A percentile compares a stretch with the other conserved stretches of the same genome.
Evolutionary conservation across 1,140 invertebrate genomes (phyloP).

Genomic region (Thrips palmi): DNA sequence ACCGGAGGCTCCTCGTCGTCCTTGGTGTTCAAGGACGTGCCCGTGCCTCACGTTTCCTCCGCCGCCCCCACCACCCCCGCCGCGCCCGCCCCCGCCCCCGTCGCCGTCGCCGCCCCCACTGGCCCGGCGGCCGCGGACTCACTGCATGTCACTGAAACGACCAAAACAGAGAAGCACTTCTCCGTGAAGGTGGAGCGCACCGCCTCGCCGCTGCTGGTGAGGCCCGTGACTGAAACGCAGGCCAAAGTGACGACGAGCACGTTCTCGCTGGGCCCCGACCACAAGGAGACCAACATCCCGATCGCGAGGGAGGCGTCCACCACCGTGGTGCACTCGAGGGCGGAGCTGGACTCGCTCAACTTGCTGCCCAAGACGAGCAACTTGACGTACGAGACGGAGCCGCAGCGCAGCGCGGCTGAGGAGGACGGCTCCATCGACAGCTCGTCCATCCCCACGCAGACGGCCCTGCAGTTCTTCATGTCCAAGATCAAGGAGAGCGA

Average conservation of each 20-base stretch:
- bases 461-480: conserved; percentile 37
- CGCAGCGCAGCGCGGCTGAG: too few species aligned
- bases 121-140: conserved; percentile 40
- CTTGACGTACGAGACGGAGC: too few species aligned
- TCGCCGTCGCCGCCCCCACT: conserved; percentile 53
- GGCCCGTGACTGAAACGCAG: too few species aligned
- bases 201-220: too few species aligned
- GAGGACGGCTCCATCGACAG: conserved; percentile 28
- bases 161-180: conserved; percentile 14
- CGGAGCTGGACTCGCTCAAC: too few species aligned
- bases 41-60: too few species aligned
- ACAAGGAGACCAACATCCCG: conserved; percentile 2
- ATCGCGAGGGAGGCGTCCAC: not conserved
- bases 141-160: conserved; percentile 11
- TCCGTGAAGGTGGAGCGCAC: conserved; percentile 12
- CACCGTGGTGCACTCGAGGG: not conserved
- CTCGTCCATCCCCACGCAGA: conserved; percentile 26
- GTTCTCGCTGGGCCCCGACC: too few species aligned
- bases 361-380: too few species aligned
- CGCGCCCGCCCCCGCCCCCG: conserved; percentile 55
- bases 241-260: too few species aligned
- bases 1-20: too few species aligned
- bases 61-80: conserved; percentile 50
- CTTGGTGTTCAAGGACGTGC: too few species aligned
- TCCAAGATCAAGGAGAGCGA: conserved; percentile 29